Base-by-base conservation (phyloP, 2,888 invertebrate species). In the Dione juno region DNA sequence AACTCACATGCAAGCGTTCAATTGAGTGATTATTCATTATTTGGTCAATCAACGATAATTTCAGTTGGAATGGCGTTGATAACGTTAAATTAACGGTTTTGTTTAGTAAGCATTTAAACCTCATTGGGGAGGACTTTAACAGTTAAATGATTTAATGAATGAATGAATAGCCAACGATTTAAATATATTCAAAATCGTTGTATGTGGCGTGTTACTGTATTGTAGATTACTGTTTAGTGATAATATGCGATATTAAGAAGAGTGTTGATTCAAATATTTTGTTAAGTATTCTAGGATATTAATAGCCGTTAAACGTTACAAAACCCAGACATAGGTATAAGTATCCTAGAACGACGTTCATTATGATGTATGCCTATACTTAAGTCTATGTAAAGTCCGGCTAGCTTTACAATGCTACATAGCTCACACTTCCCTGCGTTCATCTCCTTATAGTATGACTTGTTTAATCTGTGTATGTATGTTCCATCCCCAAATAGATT, bases 41-140 rank as follows among this genome's bases (percentile, higher is more conserved):
- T 68, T 63, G 68, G 61, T 63, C 68, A 63, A 59, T 59, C 61
- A 63, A 53, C 53, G 40, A 53, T 57, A 57, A 67, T 67, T 68
- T 68, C 68, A 68, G 53, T 68, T 45, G 41, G 53, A 68, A 58
- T 50, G 53, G 68, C 68, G 53, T 68, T 61, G 61, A 63, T 63
- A 52, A 53, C 68, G 68, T 63, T 61, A 63, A 68, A 61, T 68
- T 61, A 68, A 68, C 53, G 61, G 61, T 68, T 68, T 68, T 68
- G 68, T 68, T 68, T 68, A 68, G 68, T 63, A 61, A 68, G 68
- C 68, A 61, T 68, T 68, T 68, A 68, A 63, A 68, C 68, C 61
- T 53, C 68, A 61, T 53, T 53, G 68, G 52, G 61, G 61, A 43
- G 61, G 19, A 52, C 68, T 48, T 48, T 35, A 50, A 64, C 64